Evolutionary conservation across 2,797 vertebrate genomes (phyloP).

Genomic region (Argentina silus): DNA sequence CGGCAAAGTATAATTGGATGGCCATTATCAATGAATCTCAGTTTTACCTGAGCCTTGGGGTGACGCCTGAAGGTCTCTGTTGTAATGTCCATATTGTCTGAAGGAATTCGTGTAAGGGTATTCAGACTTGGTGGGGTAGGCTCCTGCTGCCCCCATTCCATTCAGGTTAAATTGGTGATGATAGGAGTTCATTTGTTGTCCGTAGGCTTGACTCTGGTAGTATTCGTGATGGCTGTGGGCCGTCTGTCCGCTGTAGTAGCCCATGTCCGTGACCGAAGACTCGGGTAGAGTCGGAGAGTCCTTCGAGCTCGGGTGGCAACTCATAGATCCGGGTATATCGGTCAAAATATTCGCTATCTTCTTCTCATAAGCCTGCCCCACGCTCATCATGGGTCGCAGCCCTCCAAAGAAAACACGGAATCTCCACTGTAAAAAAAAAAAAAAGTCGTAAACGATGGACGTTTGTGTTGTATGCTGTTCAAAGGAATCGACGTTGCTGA

Average conservation of each 20-base stretch:
- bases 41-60: conserved; percentile 89
- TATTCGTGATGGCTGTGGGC: conserved; percentile 88
- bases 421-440: not conserved
- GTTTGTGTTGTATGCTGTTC: conserved; percentile 18
- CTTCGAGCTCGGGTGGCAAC: conserved; percentile 94
- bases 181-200: conserved; percentile 88
- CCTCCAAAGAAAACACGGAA: conserved; percentile 36
- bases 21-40: not conserved
- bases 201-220: conserved; percentile 85
- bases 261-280: conserved; percentile 95
- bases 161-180: conserved; percentile 92
- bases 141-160: conserved; percentile 84
- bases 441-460: conserved; percentile 36
- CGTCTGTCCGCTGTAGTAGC: conserved; percentile 90
- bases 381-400: conserved; percentile 81
- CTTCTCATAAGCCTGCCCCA: conserved; percentile 90
- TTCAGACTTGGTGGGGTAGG: conserved; percentile 92
- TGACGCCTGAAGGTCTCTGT: conserved; percentile 89
- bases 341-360: conserved; percentile 93
- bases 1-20: not conserved
- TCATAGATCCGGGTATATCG: conserved; percentile 93
- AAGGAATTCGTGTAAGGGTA: conserved; percentile 91
- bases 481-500: conserved; percentile 17
- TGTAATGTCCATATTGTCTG: conserved; percentile 92
- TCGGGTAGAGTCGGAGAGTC: conserved; percentile 96